Conservation (phyloP, 2,113 vertebrate genomes). For the Rostratula benghalensis region DNA sequence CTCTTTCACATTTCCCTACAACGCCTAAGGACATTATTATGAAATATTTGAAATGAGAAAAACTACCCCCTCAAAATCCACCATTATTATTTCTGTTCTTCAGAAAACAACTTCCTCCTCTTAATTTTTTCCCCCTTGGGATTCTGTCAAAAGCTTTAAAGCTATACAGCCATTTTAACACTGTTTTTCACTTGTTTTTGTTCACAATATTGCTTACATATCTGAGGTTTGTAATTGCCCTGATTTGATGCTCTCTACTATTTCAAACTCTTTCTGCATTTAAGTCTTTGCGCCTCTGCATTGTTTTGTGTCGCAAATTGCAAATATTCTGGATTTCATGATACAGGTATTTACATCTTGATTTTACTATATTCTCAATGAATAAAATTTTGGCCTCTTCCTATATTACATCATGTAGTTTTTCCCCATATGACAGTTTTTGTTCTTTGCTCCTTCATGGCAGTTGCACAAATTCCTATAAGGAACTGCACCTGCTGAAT, state of each 20-base stretch:
- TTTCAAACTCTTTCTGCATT: neutral
- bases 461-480: neutral
- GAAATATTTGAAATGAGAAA: neutral
- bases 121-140: accelerated
- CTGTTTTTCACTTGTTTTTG: neutral
- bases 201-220: neutral
- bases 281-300: neutral
- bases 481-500: neutral
- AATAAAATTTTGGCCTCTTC: neutral
- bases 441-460: neutral
- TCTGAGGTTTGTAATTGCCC: neutral
- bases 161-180: neutral
- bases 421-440: neutral
- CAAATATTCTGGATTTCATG: neutral
- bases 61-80: neutral
- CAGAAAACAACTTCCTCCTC: neutral
- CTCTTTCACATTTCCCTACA: neutral
- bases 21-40: neutral
- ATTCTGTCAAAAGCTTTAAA: neutral
- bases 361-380: neutral
- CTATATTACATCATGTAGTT: neutral
- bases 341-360: neutral
- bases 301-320: neutral
- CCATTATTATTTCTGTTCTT: neutral
- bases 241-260: neutral